Conservation (phyloP, 2,888 invertebrate species). For the Lycia hirtaria region DNA sequence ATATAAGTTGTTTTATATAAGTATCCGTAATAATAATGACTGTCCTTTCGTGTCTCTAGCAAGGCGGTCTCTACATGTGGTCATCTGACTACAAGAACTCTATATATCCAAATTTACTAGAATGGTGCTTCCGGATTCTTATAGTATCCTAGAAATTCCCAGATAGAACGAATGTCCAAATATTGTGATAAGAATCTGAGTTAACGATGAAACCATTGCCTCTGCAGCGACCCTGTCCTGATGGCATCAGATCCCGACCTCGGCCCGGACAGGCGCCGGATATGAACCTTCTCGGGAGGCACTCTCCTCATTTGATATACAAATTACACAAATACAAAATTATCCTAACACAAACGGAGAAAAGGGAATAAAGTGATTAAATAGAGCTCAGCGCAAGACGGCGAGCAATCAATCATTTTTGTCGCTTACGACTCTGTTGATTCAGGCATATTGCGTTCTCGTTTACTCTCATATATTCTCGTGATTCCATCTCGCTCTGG, state of each 20-base stretch:
- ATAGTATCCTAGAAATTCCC: not conserved
- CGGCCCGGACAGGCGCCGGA: constrained; percentile 70
- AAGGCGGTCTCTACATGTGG: too few relatives aligned
- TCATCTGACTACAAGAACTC: too few relatives aligned
- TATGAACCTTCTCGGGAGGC: constrained; percentile 73
- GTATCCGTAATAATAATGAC: too few relatives aligned
- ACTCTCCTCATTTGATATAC: constrained; percentile 80
- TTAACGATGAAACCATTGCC: constrained; percentile 60
- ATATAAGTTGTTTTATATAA: too few relatives aligned
- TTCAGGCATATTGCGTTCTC: constrained; percentile 62
- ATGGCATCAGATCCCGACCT: constrained; percentile 72
- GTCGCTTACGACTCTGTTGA: constrained; percentile 81
- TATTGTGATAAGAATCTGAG: constrained; percentile 32
- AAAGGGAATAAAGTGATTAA: constrained; percentile 87
- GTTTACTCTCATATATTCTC: constrained; percentile 54
- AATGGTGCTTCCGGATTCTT: not conserved
- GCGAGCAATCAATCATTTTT: constrained; percentile 86
- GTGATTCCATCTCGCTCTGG: constrained; percentile 71
- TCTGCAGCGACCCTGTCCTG: constrained; percentile 56
- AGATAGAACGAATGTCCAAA: constrained; percentile 2
- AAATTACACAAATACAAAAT: constrained; percentile 85
- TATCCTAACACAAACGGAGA: constrained; percentile 84
- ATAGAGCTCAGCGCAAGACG: constrained; percentile 85
- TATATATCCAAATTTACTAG: too few relatives aligned
- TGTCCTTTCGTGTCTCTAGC: too few relatives aligned